Base-by-base conservation (phyloP, 1,140 invertebrate species). In the Mactra quadrangularis region DNA sequence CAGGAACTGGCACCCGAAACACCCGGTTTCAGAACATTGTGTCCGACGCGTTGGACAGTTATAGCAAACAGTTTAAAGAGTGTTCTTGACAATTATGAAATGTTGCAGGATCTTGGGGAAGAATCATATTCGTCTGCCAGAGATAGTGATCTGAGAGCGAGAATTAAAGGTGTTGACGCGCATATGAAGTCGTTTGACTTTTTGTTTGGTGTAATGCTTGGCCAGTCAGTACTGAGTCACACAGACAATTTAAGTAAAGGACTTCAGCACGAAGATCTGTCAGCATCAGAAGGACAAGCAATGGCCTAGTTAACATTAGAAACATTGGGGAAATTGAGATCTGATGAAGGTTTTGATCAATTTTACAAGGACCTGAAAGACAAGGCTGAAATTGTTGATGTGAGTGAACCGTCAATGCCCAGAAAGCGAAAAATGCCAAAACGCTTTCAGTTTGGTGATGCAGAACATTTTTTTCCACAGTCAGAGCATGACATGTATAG, bases 41-140 rank as follows among this genome's bases (percentile, higher is more conserved):
- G 62, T 35, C 62, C 62, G 6, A 66, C 62, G 3, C 33, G 62
- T 13, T 66, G 62, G 62, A 66, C 62, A 17, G 62, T 38, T 7
- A 38, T 19, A 25, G 62, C 35, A 17, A 25, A 15, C 9, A 41
- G 62, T 41, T 31, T 66, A 3, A 7, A 66, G 41, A 66, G 62
- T 66, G 62, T 66, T 47, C 4, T 66, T 1, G 62, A 66, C 62
- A 66, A 66, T 22, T 66, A 66, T n/a, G 25, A 9, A 4, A 31
- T 66, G 2, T 47, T 66, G n/a, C 62, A 66, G 35, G 41, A 66
- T 19, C 41, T 66, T 3, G 35, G 35, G 62, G 59, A n/a, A n/a
- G n/a, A n/a, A n/a, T n/a, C n/a, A n/a, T n/a, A 50, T n/a, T 13
- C 47, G 47, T 13, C 47, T n/a, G n/a, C 47, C 11, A 50, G n/a